Evolutionary conservation across 2,113 vertebrate species (phyloP).

Genomic region (Prolemur simus): DNA sequence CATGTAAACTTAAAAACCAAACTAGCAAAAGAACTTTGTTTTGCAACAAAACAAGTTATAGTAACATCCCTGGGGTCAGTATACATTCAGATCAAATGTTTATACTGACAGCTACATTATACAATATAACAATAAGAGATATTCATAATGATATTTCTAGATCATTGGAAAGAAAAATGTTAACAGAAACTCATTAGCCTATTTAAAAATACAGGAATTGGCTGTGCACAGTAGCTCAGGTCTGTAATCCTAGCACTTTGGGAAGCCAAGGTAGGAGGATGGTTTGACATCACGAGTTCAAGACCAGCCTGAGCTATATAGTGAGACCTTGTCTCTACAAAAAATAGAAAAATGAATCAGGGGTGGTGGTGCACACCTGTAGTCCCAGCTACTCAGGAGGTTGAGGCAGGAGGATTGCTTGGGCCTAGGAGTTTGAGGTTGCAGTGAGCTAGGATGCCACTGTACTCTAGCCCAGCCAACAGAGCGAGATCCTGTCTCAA

Average conservation of each 20-base stretch:
- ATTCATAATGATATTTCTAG: not conserved
- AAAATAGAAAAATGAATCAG: no score
- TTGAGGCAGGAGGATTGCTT: not conserved
- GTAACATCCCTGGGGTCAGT: not conserved
- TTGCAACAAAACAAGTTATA: not conserved
- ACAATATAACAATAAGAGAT: not conserved
- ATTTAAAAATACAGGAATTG: constrained; percentile 9
- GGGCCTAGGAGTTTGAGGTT: no score
- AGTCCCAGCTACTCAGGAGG: not conserved
- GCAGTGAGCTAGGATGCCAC: not conserved
- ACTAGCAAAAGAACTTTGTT: not conserved
- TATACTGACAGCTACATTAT: not conserved
- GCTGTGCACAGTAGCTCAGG: no score
- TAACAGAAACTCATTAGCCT: not conserved
- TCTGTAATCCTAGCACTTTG: no score
- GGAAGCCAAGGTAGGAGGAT: no score
- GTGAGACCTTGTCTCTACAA: no score
- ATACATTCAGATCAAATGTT: not conserved
- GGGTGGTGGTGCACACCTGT: no score
- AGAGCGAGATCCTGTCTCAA: not conserved
- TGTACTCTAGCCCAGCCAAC: not conserved
- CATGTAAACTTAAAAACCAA: constrained; percentile 10
- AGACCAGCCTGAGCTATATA: no score
- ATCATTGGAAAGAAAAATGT: not conserved
- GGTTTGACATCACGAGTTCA: no score